Base-by-base conservation (phyloP, 2,888 invertebrate species). In the Polylopha cassiicola region DNA sequence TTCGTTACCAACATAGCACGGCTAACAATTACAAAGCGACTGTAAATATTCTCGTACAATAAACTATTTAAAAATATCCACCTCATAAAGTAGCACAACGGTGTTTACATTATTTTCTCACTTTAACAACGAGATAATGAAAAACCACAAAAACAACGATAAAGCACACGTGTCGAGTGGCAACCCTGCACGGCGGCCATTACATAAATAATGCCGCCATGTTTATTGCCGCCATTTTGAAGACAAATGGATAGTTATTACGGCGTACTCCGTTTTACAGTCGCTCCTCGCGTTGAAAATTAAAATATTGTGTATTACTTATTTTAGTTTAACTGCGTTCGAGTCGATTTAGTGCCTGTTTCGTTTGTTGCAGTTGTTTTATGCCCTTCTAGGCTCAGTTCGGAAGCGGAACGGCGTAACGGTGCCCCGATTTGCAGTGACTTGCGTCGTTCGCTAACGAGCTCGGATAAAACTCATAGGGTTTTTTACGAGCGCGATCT, bases 221-320 rank as follows among this genome's bases (percentile, higher is more conserved):
- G 82, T 84, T 85, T 84, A 85, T 82, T 84, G 77, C 85, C 74
- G 61, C 85, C 81, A 85, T 85, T 85, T 80, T 79, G 78, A 82
- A 85, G 85, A 85, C 84, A 85, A 84, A 85, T 84, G 82, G 85
- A 73, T 82, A 84, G 82, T 84, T 84, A 84, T 85, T 81, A 84
- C 81, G 68, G 71, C 71, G 73, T 68, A 74, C 74, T 81, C 71
- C 74, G 77, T 80, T 85, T 84, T 79, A 82, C 80, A 82, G 81
- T 79, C 76, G 71, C 73, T 72, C 71, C 58, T 65, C 63, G 69
- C 69, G 68, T 70, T 72, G 72, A 65, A 84, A 85, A 85, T 84
- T 85, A 84, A 84, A 84, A 85, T 85, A 84, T 84, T 80, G 78
- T 78, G 68, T 78, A 77, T 78, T 74, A 75, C 75, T 80, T 80